Base-by-base conservation (phyloP, 2,888 invertebrate genomes). In the Idaea straminata region DNA sequence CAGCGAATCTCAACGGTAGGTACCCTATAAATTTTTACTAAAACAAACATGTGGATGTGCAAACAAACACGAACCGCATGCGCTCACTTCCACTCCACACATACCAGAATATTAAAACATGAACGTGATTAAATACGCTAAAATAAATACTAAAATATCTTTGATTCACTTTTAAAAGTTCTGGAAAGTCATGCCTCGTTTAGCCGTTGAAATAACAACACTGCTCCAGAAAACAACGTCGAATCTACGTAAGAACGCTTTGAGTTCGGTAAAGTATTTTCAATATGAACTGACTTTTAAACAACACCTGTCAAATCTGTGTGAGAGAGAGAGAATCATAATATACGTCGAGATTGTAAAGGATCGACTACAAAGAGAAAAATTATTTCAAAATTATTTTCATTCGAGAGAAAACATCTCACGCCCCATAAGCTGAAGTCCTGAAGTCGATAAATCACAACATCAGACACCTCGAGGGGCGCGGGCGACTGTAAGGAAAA, bases 1-100 rank as follows among this genome's bases (percentile, higher is more conserved):
- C 77, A 77, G 79, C 75, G 78, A 83, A 83, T 84, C 84, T 84
- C 80, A 74, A 77, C 81, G 80, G 81, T 85, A 79, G 80, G 81
- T 85, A 79, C 81, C 83, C 83, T 80, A 85, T 87, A 87, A 84
- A 84, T 88, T 89, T 87, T 87, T 87, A 85, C 80, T 85, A 86
- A 88, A 88, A 86, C 86, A 89, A 89, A 89, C 88, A 88, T 74
- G 78, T 71, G 79, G 78, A 75, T 77, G 81, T 74, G 75, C 78
- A 84, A 84, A 86, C 85, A 88, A 86, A 88, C 83, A 83, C 67
- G 67, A 74, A 67, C 77, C 83, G 81, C 83, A 83, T 82, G 84
- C 83, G 83, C 75, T 47, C 47, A 47, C 47, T 47, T 47, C 47
- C 13, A 59, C n/a, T 16, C 15, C 57, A 61, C 59, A 61, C 64